Evolutionary conservation across 2,797 vertebrate genomes (phyloP).

Genomic region (Hippocampus kuda): DNA sequence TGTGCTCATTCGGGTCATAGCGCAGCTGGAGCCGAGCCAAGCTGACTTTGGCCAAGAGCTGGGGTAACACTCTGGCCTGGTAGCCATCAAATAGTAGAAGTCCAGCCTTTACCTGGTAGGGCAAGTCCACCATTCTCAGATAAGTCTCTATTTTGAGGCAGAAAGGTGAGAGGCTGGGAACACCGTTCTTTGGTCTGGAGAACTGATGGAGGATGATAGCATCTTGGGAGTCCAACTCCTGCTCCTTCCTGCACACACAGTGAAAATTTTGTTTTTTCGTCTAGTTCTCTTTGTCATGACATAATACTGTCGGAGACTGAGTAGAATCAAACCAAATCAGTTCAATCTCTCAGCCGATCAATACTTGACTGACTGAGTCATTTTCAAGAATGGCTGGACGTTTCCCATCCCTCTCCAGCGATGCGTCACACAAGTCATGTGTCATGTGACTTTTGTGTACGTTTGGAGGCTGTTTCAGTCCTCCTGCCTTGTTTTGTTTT

Average conservation of each 20-base stretch:
- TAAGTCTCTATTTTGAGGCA: conserved; percentile 98
- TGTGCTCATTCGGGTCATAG: no score
- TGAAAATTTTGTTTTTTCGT: not conserved
- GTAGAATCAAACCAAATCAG: not conserved
- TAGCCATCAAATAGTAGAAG: no score
- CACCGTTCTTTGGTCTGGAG: conserved; percentile 85
- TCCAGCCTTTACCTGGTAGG: conserved; percentile 80
- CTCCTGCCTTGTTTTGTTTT: not conserved
- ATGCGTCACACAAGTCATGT: not conserved
- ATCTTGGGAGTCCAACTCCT: conserved; percentile 93
- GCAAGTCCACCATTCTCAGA: conserved; percentile 92
- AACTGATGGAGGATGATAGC: conserved; percentile 98
- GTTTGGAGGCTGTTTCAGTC: not conserved
- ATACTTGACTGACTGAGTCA: conserved; percentile 6
- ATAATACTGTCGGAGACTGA: not conserved
- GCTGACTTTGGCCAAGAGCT: no score
- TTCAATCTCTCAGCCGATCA: not conserved
- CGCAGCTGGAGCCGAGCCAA: no score
- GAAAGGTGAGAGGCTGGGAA: conserved; percentile 92
- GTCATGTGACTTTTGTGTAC: not conserved
- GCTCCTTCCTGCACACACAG: conserved; percentile 76
- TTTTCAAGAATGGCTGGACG: not conserved
- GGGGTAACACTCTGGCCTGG: no score
- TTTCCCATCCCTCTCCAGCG: not conserved
- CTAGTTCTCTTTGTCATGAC: not conserved